Evolutionary conservation across 2,888 invertebrate species (phyloP), one percentile per base, ranked within the genome.

Genomic region (Eretmocerus hayati): DNA sequence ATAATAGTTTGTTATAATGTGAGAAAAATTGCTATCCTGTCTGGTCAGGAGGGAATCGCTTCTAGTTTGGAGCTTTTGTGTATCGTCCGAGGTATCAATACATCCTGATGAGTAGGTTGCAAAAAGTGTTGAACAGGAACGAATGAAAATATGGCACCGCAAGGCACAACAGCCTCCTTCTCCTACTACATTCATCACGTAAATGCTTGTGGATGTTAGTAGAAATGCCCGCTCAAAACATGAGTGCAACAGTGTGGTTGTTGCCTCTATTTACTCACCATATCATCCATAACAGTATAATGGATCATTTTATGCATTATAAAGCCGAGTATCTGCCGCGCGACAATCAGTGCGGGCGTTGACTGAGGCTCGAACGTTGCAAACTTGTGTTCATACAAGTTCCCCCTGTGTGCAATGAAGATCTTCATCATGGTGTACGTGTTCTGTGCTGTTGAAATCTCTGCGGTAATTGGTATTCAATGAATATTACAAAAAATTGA

Each of bases 161-260:
- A n/a, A n/a, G n/a, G n/a, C n/a, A n/a, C n/a, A n/a, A n/a, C n/a
- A n/a, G n/a, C n/a, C n/a, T n/a, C n/a, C n/a, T n/a, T n/a, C n/a
- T n/a, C n/a, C n/a, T n/a, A n/a, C n/a, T n/a, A n/a, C n/a, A n/a
- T n/a, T n/a, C n/a, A n/a, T n/a, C n/a, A n/a, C n/a, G n/a, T n/a
- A n/a, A n/a, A n/a, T n/a, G n/a, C n/a, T n/a, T n/a, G n/a, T n/a
- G n/a, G n/a, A n/a, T n/a, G n/a, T n/a, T n/a, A n/a, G n/a, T n/a
- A n/a, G n/a, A n/a, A n/a, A n/a, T n/a, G n/a, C n/a, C n/a, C n/a
- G n/a, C n/a, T n/a, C n/a, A n/a, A n/a, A n/a, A n/a, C n/a, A n/a
- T n/a, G n/a, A n/a, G n/a, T n/a, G 64, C 62, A 66, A 65, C 65
- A 65, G 65, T 65, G 63, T 64, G 60, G n/a, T n/a, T 37, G 23